Percentiles rank a stretch among this genome's conserved stretches.
These are phyloP conservation scores for Oxycera nigricornis DNA, from an alignment of 2,888 invertebrate species.

Conservation along the genomic window DNA sequence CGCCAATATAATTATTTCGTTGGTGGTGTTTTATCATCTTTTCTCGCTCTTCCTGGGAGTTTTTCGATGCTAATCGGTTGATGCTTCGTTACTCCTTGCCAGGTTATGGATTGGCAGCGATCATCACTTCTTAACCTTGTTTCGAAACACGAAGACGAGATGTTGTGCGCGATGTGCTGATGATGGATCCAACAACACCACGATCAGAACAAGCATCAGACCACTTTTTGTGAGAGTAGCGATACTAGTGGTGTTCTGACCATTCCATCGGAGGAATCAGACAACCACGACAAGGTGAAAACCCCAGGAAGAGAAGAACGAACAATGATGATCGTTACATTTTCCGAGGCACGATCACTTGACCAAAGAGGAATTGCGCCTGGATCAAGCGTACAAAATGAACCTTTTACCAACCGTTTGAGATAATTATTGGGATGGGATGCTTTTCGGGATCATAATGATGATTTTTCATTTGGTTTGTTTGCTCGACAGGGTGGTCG, in stretches of 20 bases:
- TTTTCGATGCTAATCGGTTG: neutral
- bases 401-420: conserved; percentile 26
- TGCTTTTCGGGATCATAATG: conserved; percentile 24
- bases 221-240: too few species aligned
- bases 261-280: too few species aligned
- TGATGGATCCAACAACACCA: conserved; percentile 8
- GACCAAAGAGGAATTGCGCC: neutral
- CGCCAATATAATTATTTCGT: conserved; percentile 48
- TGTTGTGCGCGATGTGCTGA: neutral
- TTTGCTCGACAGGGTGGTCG: conserved; percentile 13
- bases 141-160: neutral
- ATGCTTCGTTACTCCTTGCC: too few species aligned
- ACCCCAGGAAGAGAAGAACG: neutral
- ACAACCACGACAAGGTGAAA: neutral
- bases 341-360: neutral
- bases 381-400: neutral
- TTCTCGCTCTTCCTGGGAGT: conserved; percentile 16
- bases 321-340: conserved; percentile 21
- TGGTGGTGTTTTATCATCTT: conserved; percentile 46
- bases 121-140: conserved; percentile 8
- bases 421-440: conserved; percentile 22
- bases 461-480: conserved; percentile 4
- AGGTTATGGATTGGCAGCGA: neutral
- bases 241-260: too few species aligned
- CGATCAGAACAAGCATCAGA: too few species aligned